Base-by-base conservation (phyloP, 2,888 invertebrate species). In the Diarsia brunnea region DNA sequence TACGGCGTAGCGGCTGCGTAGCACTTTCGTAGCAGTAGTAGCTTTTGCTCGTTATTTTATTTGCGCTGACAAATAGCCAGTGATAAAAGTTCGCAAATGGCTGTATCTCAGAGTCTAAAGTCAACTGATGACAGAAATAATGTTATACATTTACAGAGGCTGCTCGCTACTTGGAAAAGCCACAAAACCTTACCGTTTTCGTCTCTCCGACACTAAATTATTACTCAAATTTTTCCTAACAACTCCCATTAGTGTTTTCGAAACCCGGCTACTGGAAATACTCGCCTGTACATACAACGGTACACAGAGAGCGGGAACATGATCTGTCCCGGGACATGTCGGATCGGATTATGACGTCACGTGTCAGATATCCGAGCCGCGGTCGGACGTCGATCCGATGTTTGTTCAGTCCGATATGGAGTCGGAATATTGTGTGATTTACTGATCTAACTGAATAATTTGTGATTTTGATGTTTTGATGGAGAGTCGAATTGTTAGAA, bases 321-420 rank as follows among this genome's bases (percentile, higher is more conserved):
- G 73, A 83, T 47, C 68, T 45, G 38, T 27, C 75, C 58, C 10
- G 79, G 74, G 74, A 73, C 63, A 53, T 27, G n/a, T 51, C 24
- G 12, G 61, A 69, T 63, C 60, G 58, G 84, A 79, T 82, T 83
- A 71, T 83, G 79, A 79, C 84, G 79, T 82, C 81, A 70, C 49
- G 31, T 64, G 75, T 75, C 82, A 64, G 76, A 73, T 76, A 79
- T 67, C 60, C 31, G 58, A 67, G 31, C 16, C 8, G 45, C 61
- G 60, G 16, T 73, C 1, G 31, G 51, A 69, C 45, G 79, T 66
- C 69, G 47, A 63, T 53, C 63, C 53, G 8, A 63, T 68, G 69
- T 73, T 67, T 68, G 60, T 70, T 60, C 53, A 49, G 43, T 2
- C 47, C 49, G n/a, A 58, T 43, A 47, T 43, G 38, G 14, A 60